Conservation (phyloP, 2,113 vertebrate species). For the Pseudopodoces humilis region DNA sequence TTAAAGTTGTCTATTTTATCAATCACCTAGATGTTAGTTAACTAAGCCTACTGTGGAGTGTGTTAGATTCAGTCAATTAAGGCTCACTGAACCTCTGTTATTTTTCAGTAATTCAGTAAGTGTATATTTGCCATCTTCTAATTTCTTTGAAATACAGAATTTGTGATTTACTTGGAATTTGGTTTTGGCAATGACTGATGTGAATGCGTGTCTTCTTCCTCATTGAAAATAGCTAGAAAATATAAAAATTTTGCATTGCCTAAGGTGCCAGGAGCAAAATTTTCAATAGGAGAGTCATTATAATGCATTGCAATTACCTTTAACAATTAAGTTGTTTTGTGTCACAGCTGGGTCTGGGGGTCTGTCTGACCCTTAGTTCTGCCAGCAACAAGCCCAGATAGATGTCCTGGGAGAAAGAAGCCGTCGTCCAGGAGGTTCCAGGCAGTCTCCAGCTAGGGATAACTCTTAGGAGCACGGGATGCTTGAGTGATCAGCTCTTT, state of each 20-base stretch:
- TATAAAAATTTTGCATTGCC: neutral
- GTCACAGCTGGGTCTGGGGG: too few relatives aligned
- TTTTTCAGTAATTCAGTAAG: neutral
- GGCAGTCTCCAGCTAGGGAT: too few relatives aligned
- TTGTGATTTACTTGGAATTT: neutral
- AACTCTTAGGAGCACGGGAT: too few relatives aligned
- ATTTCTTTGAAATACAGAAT: neutral
- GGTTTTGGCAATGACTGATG: neutral
- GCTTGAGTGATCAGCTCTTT: too few relatives aligned
- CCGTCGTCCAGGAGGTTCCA: too few relatives aligned
- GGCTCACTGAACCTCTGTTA: neutral
- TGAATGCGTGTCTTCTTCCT: accelerated
- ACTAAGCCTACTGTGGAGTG: neutral
- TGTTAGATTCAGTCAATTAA: neutral
- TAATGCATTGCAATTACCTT: neutral
- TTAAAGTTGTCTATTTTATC: conserved; percentile 4
- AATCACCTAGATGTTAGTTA: neutral
- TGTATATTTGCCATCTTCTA: neutral
- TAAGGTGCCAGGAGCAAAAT: neutral
- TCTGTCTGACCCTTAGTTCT: too few relatives aligned
- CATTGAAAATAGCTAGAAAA: neutral
- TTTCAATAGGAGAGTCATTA: neutral
- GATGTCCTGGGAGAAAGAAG: too few relatives aligned
- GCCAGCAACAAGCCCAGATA: too few relatives aligned
- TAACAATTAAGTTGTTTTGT: too few relatives aligned